Conservation (phyloP, 2,888 invertebrate species). For the Callyntrura sp. region DNA sequence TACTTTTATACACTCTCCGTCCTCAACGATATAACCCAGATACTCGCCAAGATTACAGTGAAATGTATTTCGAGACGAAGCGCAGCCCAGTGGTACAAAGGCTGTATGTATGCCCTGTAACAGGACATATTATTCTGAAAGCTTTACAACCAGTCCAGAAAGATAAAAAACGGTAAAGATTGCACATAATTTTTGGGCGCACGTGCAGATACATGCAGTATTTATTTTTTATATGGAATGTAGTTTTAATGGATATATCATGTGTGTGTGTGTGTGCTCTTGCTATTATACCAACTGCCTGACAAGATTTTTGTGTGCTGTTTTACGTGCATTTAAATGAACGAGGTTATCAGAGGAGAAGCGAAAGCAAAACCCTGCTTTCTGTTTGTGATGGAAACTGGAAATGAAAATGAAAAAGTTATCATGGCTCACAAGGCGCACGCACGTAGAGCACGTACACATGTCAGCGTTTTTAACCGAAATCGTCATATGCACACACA, state of each 20-base stretch:
- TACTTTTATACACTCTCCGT: background rate
- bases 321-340: too few species aligned
- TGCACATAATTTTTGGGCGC: constrained; percentile 34
- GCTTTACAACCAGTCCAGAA: background rate
- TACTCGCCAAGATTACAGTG: background rate
- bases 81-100: too few species aligned
- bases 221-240: background rate
- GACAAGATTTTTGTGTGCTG: too few species aligned
- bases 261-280: background rate
- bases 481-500: constrained; percentile 15
- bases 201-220: background rate
- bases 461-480: constrained; percentile 32
- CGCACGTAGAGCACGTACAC: constrained; percentile 18
- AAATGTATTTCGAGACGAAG: background rate
- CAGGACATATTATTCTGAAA: background rate
- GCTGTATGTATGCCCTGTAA: background rate
- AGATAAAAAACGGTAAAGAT: background rate
- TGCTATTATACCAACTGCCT: background rate
- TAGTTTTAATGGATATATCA: background rate
- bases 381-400: background rate
- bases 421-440: background rate
- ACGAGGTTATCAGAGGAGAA: too few species aligned
- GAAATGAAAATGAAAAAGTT: constrained; percentile 10
- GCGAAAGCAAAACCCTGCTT: too few species aligned
- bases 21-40: background rate